These are phyloP conservation scores for Oreochromis tanganicae DNA, from an alignment of 2,113 vertebrate genomes.

Conservation along the genomic window DNA sequence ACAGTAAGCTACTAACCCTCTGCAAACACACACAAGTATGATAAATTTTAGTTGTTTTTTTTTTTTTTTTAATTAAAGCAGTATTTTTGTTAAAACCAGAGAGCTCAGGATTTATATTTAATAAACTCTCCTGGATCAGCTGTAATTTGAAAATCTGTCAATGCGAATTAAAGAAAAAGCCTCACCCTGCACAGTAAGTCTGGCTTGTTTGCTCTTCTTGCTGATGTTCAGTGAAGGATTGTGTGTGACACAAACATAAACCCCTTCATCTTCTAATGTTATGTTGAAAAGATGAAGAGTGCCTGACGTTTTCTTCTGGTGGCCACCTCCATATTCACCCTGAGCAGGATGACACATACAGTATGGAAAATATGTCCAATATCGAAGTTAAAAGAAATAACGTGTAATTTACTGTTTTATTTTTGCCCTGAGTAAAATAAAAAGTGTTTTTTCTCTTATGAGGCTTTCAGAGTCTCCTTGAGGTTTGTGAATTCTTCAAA, in stretches of 20 bases:
- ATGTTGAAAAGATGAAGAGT: slow-evolving; percentile 65
- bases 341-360: slow-evolving; percentile 5
- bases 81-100: neutral
- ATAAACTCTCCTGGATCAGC: neutral
- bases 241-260: slow-evolving; percentile 67
- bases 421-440: neutral
- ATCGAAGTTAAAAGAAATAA: neutral
- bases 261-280: slow-evolving; percentile 66
- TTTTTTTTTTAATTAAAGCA: neutral
- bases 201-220: slow-evolving; percentile 59
- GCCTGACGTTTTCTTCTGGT: slow-evolving; percentile 69
- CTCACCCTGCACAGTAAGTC: slow-evolving; percentile 65
- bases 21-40: neutral
- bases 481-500: neutral
- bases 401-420: neutral
- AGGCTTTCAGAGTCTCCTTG: neutral
- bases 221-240: slow-evolving; percentile 64
- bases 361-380: neutral
- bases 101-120: neutral
- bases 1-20: neutral
- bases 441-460: neutral
- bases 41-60: too few species aligned
- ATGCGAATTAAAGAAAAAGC: neutral
- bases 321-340: slow-evolving; percentile 74
- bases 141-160: neutral